Evolutionary conservation across 1,140 invertebrate species (phyloP), one percentile per base, ranked within the genome.

Genomic region (Danaus melanippus): DNA sequence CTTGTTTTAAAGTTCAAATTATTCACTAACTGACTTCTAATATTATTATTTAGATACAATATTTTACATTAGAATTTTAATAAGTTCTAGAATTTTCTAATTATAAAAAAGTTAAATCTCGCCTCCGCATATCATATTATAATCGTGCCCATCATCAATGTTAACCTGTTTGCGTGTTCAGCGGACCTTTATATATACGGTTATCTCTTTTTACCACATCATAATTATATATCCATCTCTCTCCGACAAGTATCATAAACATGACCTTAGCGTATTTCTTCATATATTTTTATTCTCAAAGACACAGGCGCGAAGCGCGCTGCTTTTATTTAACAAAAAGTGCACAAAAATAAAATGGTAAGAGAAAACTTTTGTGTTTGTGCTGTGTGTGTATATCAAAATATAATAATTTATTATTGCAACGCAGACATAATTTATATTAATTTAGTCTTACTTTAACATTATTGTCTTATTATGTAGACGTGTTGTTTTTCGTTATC

Each of bases 221-320:
- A 42, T 52, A 50, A 49, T 50, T 57, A 53, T 50, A 44, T 43
- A 15, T 57, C 61, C 41, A 48, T 77, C 69, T 69, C 59, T 12
- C 21, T 76, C 64, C 48, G 42, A 10, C 56, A 62, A 58, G 65
- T 66, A 71, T 72, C 64, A 61, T 71, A 73, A 74, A 77, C 74
- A 74, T 79, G 74, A 79, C 77, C 77, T 77, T 71, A 65, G 46
- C 56, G 64, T 62, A 50, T 62, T 63, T 66, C 60, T 65, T 60
- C 54, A 54, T 68, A 63, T 64, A 58, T 68, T 63, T 62, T 74
- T 71, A 74, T 72, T 74, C 67, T 60, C 47, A 52, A 58, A 65
- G 56, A 62, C 49, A 43, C 41, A 46, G 56, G 47, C 69, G 69
- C 62, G 66, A 42, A 56, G 42, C 65, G 53, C 66, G 67, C 66